Conservation (phyloP, 2,888 invertebrate genomes). For the Dascillus cervinus region DNA sequence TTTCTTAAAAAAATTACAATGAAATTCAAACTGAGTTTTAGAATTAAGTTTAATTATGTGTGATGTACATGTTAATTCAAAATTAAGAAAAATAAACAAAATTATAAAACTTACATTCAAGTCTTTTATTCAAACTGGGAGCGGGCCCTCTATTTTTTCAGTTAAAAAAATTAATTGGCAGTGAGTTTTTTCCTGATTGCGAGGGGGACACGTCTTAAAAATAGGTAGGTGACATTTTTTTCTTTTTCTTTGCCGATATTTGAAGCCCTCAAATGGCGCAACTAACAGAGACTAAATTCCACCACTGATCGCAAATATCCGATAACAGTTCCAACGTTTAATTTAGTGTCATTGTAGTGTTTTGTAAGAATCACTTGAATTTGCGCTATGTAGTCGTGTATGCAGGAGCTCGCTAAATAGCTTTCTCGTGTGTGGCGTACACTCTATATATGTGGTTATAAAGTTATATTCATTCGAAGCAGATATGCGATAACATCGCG, state of each 20-base stretch:
- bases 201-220: slow-evolving; percentile 17
- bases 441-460: slow-evolving; percentile 15
- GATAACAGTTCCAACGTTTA: slow-evolving; percentile 5
- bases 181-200: slow-evolving; percentile 4
- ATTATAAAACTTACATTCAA: slow-evolving; percentile 32
- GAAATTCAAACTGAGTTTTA: slow-evolving; percentile 23
- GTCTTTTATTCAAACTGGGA: slow-evolving; percentile 28
- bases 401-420: slow-evolving; percentile 22
- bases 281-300: slow-evolving; percentile 39
- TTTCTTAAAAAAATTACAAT: slow-evolving; percentile 7
- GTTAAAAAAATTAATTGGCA: slow-evolving; percentile 20
- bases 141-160: slow-evolving; percentile 7
- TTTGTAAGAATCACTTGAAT: slow-evolving; percentile 17
- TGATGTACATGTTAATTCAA: slow-evolving; percentile 46
- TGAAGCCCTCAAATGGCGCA: slow-evolving; percentile 19
- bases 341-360: slow-evolving; percentile 4
- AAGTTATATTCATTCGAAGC: slow-evolving; percentile 15
- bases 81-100: slow-evolving; percentile 45
- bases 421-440: slow-evolving; percentile 29
- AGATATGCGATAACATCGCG: slow-evolving; percentile 23
- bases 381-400: slow-evolving; percentile 26
- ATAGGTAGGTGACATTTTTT: slow-evolving; percentile 40
- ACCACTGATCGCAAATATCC: slow-evolving; percentile 29
- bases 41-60: slow-evolving; percentile 41
- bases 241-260: slow-evolving; percentile 19